phyloP scores from a whole-genome alignment of 2,113 vertebrate genomes.

The Ctenomys sociabilis region DNA sequence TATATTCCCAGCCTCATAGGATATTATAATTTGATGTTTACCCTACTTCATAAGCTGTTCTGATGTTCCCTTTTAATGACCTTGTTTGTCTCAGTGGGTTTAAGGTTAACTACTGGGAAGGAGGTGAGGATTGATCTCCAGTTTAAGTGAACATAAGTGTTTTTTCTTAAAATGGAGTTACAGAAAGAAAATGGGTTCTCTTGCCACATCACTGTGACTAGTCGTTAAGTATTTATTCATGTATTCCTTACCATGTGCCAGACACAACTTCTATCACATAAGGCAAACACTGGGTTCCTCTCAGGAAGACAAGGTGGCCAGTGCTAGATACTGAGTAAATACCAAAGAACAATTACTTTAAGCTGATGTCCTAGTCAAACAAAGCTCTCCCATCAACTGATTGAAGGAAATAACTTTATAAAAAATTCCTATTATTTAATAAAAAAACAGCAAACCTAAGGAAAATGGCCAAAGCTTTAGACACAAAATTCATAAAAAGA shows the following conservation, averaged over 20 bases:
- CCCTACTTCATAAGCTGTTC: no score
- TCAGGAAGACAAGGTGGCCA: background rate
- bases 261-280: background rate
- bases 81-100: no score
- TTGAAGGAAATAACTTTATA: background rate
- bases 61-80: no score
- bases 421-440: background rate
- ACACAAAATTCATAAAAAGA: constrained; percentile 25
- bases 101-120: no score
- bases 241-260: background rate
- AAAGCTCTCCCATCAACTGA: background rate
- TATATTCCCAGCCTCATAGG: no score
- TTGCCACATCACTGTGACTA: background rate
- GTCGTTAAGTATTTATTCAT: background rate
- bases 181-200: no score
- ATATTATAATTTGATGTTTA: no score
- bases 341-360: background rate
- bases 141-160: no score
- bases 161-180: no score
- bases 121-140: no score
- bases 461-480: constrained; percentile 24
- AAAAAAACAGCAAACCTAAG: background rate
- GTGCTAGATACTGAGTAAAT: background rate
- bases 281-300: background rate
- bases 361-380: background rate